Base-by-base conservation (phyloP, 2,797 vertebrate genomes). In the Centroberyx gerrardi region DNA sequence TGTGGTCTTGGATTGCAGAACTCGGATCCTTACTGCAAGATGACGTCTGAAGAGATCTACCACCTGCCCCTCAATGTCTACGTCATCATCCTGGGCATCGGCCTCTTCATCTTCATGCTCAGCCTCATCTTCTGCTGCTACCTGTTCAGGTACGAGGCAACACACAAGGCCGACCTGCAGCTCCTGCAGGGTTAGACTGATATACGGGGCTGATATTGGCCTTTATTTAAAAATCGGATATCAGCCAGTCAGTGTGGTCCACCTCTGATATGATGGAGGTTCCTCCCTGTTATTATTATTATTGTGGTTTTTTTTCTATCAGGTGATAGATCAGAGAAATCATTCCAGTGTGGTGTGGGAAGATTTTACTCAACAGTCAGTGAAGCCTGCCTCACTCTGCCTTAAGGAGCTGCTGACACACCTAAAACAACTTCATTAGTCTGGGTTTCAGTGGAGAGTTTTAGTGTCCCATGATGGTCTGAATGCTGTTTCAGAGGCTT, bases 101-200 rank as follows among this genome's bases (percentile, higher is more conserved):
- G 94, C 66, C 92, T 96, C 82, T 95, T 96, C 81, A 84, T 96
- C 86, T 91, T 96, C 77, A 91, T 95, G 91, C 90, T 96, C 83
- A 95, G 93, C 81, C 89, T 96, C 77, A 89, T 96, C 76, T 95
- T 95, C 92, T 96, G 95, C 92, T 96, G 95, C 89, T 96, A 95
- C 86, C 79, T 96, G 72, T 94, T 95, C 91, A 96, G 95, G 96
- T 96, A 93, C 51, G 18, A 53, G 15, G 51, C 31, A 18, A 36
- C 40, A 48, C 6, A 46, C 28, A 9, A 2, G 22, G n/a, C 27
- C 10, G 42, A 44, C 5, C 36, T 36, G 13, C 18, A 27, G 42
- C 13, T 44, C 42, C 42, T 15, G 15, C 42, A 44, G 42, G 3
- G 42, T 68, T 15, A 27, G 29, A 17, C 12, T 14, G 29, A 29